These are phyloP conservation scores for Margarornis squamiger DNA, from an alignment of 2,797 vertebrate genomes.

Conservation along the genomic window DNA sequence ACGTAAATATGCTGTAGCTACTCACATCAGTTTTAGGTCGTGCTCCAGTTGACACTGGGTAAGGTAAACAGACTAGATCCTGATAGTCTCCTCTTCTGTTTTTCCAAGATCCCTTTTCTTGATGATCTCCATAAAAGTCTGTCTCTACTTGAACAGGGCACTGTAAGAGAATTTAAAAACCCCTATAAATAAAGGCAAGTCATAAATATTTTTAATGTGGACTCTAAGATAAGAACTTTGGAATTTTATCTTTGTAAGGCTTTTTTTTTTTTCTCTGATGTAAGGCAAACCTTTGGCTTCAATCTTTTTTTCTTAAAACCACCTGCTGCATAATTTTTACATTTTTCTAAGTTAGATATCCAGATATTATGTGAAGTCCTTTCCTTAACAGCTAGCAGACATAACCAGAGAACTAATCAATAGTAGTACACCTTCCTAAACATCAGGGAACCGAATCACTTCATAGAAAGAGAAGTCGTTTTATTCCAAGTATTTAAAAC, in stretches of 20 bases:
- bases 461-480: background rate
- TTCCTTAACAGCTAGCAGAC: background rate
- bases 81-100: conserved; percentile 13
- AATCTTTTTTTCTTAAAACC: background rate
- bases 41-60: conserved; percentile 46
- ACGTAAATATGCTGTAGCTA: background rate
- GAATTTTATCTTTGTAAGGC: background rate
- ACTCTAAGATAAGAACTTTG: background rate
- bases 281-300: background rate
- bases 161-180: conserved; percentile 51
- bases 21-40: conserved; percentile 59
- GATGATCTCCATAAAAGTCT: background rate
- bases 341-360: background rate
- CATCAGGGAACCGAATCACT: background rate
- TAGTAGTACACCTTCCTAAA: background rate
- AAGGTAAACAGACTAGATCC: conserved; percentile 43
- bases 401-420: background rate
- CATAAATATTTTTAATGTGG: conserved; percentile 26
- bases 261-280: background rate
- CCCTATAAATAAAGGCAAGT: conserved; percentile 37
- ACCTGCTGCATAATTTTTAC: background rate
- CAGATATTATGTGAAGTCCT: background rate
- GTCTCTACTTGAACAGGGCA: conserved; percentile 25
- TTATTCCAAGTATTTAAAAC: background rate
- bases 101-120: conserved; percentile 36